Conservation (phyloP, 2,113 vertebrate species). For the Melanerpes aurifrons region DNA sequence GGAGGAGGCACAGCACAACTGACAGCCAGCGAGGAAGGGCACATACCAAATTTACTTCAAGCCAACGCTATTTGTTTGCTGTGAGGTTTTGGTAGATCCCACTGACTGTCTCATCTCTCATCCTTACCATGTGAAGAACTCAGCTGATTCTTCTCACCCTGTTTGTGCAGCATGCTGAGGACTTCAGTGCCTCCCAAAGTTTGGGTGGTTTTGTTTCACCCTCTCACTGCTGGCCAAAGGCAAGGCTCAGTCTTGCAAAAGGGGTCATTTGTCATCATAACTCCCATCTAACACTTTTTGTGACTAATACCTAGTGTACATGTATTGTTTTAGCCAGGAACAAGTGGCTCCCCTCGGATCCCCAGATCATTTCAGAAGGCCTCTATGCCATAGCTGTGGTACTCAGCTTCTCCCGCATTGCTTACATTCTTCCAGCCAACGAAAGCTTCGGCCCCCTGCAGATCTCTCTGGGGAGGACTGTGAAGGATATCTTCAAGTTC, state of each 20-base stretch:
- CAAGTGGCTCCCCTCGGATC: slow-evolving; percentile 97
- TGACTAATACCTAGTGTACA: slow-evolving; percentile 42
- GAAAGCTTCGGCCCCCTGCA: slow-evolving; percentile 98
- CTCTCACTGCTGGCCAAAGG: neutral
- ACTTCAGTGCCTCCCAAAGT: neutral
- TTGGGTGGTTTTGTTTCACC: too few relatives aligned
- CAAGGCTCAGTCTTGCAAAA: neutral
- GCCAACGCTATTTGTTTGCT: neutral
- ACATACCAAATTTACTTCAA: neutral
- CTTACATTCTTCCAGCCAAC: slow-evolving; percentile 97
- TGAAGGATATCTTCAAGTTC: slow-evolving; percentile 99
- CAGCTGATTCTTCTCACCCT: neutral
- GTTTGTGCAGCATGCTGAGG: neutral
- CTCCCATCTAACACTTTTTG: neutral
- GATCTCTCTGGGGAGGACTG: slow-evolving; percentile 95
- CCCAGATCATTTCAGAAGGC: slow-evolving; percentile 98
- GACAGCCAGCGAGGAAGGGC: neutral
- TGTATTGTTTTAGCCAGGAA: slow-evolving; percentile 88
- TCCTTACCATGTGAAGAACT: neutral
- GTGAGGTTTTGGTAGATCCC: neutral
- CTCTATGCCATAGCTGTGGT: slow-evolving; percentile 96
- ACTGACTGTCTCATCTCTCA: neutral
- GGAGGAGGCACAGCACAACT: neutral
- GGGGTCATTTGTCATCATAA: neutral
- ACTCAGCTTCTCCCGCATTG: slow-evolving; percentile 96